These are phyloP conservation scores for Brachionus paranguensis DNA, from an alignment of 1,140 invertebrate genomes.

Conservation along the genomic window DNA sequence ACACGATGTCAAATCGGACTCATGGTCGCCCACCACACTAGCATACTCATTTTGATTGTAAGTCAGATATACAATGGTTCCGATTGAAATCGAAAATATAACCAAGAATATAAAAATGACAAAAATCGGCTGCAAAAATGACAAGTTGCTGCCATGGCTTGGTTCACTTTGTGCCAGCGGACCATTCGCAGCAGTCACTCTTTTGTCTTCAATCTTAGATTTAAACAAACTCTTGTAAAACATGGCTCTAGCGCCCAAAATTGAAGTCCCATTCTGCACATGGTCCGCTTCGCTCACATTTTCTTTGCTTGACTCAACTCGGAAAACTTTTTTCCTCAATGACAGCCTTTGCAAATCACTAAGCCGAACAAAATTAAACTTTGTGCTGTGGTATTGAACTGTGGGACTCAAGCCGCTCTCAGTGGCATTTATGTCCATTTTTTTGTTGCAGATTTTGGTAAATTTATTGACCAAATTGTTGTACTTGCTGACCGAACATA, in stretches of 20 bases:
- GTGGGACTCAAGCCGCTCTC: not conserved
- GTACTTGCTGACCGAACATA: conserved; percentile 32
- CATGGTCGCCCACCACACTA: conserved; percentile 6
- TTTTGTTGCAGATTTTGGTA: conserved; percentile 16
- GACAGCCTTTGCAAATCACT: not conserved
- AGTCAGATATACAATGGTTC: conserved; percentile 13
- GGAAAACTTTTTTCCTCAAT: not conserved
- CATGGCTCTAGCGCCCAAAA: not conserved
- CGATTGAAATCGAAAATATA: conserved; percentile 9
- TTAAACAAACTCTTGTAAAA: not conserved
- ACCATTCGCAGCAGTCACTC: not conserved
- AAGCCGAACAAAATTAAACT: not conserved
- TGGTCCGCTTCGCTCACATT: not conserved
- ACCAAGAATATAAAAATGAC: conserved; percentile 18
- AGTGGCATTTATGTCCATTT: conserved; percentile 17
- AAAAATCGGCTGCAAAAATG: not conserved
- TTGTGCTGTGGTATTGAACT: not conserved
- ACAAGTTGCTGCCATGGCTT: not conserved
- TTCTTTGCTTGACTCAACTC: not conserved
- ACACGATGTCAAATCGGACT: conserved; percentile 3
- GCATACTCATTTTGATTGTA: conserved; percentile 23
- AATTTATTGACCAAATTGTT: conserved; percentile 26
- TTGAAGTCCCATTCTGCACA: not conserved
- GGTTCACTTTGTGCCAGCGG: not conserved
- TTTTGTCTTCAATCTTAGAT: not conserved